These are phyloP conservation scores for Acrobasis suavella DNA, from an alignment of 2,888 invertebrate species.

Conservation along the genomic window DNA sequence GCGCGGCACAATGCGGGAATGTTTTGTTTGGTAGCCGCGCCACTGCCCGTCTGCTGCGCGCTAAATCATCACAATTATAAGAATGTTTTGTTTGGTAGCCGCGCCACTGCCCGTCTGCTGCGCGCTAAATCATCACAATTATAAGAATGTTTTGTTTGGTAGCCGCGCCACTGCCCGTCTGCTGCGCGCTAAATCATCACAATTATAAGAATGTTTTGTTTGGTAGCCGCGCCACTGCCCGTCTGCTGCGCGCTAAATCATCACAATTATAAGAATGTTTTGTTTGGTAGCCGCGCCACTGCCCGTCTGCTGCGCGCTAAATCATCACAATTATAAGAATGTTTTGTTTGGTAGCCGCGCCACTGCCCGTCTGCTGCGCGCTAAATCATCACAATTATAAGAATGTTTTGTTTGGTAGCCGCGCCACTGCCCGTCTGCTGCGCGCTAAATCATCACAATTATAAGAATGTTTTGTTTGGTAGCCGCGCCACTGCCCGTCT, in stretches of 20 bases:
- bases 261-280: too few species aligned
- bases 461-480: conserved; percentile 60
- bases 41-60: conserved; percentile 38
- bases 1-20: conserved; percentile 47
- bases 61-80: conserved; percentile 74
- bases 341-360: conserved; percentile 56
- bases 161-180: conserved; percentile 35
- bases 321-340: too few species aligned
- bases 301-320: conserved; percentile 47
- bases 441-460: too few species aligned
- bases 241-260: conserved; percentile 52
- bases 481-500: conserved; percentile 35
- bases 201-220: conserved; percentile 60
- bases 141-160: conserved; percentile 60
- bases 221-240: conserved; percentile 43
- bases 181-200: conserved; percentile 60
- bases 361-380: conserved; percentile 38
- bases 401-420: conserved; percentile 60
- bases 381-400: too few species aligned
- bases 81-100: conserved; percentile 60
- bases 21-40: conserved; percentile 56
- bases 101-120: conserved; percentile 31
- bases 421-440: conserved; percentile 31
- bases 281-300: conserved; percentile 50
- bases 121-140: too few species aligned